Base-by-base conservation (phyloP, 2,113 vertebrate genomes). In the Stictonetta naevosa region DNA sequence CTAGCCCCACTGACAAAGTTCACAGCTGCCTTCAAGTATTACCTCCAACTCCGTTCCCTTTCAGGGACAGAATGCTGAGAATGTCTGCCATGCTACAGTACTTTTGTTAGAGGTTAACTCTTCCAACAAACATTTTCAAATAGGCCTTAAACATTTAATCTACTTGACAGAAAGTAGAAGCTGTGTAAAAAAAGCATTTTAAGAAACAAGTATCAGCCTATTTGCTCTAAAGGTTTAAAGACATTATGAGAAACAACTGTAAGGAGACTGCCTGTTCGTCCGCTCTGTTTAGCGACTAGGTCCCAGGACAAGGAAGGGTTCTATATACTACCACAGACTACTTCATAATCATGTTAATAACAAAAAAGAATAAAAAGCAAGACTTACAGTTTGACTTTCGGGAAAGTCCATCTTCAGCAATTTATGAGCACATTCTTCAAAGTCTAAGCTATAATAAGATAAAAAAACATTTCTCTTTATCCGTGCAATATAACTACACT, bases 331-430 rank as follows among this genome's bases (percentile, higher is more conserved):
- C 8, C 28, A 44, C 1, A 67, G 55, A 75, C 18, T 59, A 13
- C 23, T 86, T 42, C 68, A 67, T 74, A 62, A 53, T 15, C 69
- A 69, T 10, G 7, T 40, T 60, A 71, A 21, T 29, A 88, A 78
- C 4, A 56, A 50, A 84, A 69, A 42, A 52, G 18, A 87, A 1
- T 25, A 80, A 94, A 44, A 53, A 88, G 26, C 7, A 81, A 55
- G 52, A 95, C 98, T 96, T 98, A 99, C 99, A 80, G 99, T 99
- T 96, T 99, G 99, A 96, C 98, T 99, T 10, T 99, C 99, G 3
- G 99, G 99, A 90, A 99, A 99, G 72, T 99, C 99, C 99, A 99
- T 99, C 98, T 99, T 99, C 93, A 99, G 98, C 94, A 99, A 95
- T 92, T 99, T 99, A 96, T 99, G 99, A 83, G 99, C 99, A 52